Evolutionary conservation across 2,888 invertebrate genomes (phyloP).

Genomic region (Pachymerium ferrugineum): DNA sequence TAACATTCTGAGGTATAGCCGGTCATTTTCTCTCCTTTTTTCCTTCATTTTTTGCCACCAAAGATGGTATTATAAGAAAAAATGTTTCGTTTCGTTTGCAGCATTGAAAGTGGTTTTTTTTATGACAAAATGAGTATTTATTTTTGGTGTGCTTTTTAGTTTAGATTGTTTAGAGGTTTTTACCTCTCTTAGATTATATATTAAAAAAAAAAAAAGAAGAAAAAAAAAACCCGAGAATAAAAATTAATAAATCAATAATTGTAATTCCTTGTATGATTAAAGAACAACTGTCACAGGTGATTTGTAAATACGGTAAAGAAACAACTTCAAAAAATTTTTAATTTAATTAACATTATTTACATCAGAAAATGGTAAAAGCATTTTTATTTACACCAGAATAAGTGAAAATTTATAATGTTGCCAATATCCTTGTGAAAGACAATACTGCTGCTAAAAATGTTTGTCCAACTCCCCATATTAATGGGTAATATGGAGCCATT

Average conservation of each 20-base stretch:
- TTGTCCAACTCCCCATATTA: slow-evolving; percentile 92
- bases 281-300: background rate
- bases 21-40: background rate
- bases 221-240: background rate
- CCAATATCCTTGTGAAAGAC: slow-evolving; percentile 87
- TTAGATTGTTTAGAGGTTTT: background rate
- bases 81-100: background rate
- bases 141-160: background rate
- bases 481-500: slow-evolving; percentile 85
- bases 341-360: background rate
- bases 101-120: background rate
- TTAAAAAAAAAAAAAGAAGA: background rate
- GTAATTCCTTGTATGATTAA: too few species aligned
- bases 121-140: background rate
- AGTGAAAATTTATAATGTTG: slow-evolving; percentile 62
- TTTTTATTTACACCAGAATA: background rate
- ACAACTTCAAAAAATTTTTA: too few species aligned
- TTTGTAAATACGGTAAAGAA: background rate
- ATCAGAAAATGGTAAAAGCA: background rate
- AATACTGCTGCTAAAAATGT: slow-evolving; percentile 81
- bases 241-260: too few species aligned
- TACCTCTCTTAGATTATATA: background rate
- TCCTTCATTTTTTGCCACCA: too few species aligned
- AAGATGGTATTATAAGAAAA: background rate
- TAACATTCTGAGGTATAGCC: background rate